Evolutionary conservation across 2,113 vertebrate genomes (phyloP).

Genomic region (Pollachius pollachius): DNA sequence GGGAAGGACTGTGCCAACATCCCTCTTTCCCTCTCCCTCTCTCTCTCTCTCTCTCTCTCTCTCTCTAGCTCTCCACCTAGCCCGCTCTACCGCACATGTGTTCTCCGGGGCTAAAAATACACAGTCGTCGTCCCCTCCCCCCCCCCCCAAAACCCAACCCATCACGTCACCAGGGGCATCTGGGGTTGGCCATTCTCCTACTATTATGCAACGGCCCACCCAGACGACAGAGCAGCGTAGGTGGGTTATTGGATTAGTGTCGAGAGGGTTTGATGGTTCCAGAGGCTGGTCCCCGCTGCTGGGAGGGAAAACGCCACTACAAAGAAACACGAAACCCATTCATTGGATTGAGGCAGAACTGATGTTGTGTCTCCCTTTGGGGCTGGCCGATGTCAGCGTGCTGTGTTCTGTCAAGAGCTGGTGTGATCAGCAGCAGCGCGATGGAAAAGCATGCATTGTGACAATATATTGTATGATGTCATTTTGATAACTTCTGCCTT

Average conservation of each 20-base stretch:
- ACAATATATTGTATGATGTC: too few species aligned
- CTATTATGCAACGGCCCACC: conserved; percentile 51
- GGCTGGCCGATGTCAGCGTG: too few species aligned
- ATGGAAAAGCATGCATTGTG: too few species aligned
- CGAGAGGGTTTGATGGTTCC: conserved; percentile 22
- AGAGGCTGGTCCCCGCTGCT: conserved; percentile 14
- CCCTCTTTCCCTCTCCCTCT: conserved; percentile 14
- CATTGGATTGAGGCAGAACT: not conserved
- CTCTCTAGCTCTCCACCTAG: conserved; percentile 21
- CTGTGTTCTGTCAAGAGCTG: too few species aligned
- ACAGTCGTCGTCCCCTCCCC: conserved; percentile 2
- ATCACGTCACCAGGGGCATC: conserved; percentile 39
- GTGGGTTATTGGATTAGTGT: conserved; percentile 62
- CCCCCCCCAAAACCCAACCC: not conserved
- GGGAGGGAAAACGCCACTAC: conserved; percentile 23
- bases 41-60: conserved; percentile 19
- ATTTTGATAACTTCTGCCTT: too few species aligned
- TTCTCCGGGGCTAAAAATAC: conserved; percentile 64
- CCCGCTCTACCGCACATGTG: conserved; percentile 39
- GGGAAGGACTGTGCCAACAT: conserved; percentile 12
- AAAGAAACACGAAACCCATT: not conserved
- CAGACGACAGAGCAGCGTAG: conserved; percentile 45
- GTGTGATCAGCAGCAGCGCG: too few species aligned
- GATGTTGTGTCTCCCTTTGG: not conserved
- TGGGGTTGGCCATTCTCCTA: conserved; percentile 38